Conservation (phyloP, 1,140 invertebrate species). For the Lineus longissimus region DNA sequence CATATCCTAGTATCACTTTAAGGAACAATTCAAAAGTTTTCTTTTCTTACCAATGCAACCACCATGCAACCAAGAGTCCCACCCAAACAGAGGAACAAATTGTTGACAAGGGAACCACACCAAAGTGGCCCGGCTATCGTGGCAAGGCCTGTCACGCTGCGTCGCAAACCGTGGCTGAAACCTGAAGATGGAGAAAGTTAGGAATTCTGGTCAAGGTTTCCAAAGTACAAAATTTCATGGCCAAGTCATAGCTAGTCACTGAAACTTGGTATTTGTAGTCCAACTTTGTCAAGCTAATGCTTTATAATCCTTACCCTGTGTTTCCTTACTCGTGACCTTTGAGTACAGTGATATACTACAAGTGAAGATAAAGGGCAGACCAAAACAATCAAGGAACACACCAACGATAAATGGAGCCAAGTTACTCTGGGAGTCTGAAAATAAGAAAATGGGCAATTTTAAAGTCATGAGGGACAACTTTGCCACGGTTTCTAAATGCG, state of each 20-base stretch:
- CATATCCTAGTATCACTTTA: too few species aligned
- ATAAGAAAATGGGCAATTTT: slow-evolving; percentile 20
- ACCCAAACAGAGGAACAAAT: slow-evolving; percentile 34
- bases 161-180: slow-evolving; percentile 37
- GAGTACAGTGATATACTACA: slow-evolving; percentile 38
- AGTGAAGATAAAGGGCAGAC: slow-evolving; percentile 36
- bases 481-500: background rate
- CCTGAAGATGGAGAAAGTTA: slow-evolving; percentile 23
- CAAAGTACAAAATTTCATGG: background rate
- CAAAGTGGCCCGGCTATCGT: slow-evolving; percentile 39
- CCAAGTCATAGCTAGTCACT: background rate
- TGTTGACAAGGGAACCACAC: slow-evolving; percentile 28
- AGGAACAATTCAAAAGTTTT: background rate
- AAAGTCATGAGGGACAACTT: background rate
- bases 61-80: slow-evolving; percentile 30
- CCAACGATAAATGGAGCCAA: slow-evolving; percentile 29
- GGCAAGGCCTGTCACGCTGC: slow-evolving; percentile 30
- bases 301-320: slow-evolving; percentile 27
- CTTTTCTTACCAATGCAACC: slow-evolving; percentile 29
- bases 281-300: background rate
- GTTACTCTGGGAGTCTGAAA: slow-evolving; percentile 21
- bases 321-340: slow-evolving; percentile 34
- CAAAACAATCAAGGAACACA: slow-evolving; percentile 32
- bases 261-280: background rate
- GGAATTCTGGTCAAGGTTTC: background rate